Percentiles rank a stretch among this genome's conserved stretches.
Conservation (phyloP, 2,797 vertebrate genomes). For the Amphiprion clarkii region DNA sequence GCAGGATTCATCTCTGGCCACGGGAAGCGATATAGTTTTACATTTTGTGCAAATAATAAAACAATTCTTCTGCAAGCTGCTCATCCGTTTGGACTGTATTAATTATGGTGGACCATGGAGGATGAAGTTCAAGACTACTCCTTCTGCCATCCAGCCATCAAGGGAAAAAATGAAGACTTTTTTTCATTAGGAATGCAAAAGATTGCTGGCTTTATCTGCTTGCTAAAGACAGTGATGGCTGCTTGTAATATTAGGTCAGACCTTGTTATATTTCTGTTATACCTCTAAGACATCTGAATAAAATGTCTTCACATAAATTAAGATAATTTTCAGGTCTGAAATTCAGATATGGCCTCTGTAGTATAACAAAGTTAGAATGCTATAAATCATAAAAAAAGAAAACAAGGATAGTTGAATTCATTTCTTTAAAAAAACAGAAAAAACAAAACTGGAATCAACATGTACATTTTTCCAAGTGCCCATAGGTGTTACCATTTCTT, state of each 20-base stretch:
- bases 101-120: not conserved
- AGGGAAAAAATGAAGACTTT: not conserved
- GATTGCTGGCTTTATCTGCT: not conserved
- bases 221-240: not conserved
- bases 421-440: no score
- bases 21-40: conserved; percentile 22
- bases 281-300: not conserved
- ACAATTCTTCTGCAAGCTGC: conserved; percentile 5
- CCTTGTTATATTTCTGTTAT: not conserved
- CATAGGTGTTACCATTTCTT: no score
- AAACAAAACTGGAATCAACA: no score
- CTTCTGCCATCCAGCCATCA: not conserved
- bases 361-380: no score
- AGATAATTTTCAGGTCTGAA: not conserved
- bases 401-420: no score
- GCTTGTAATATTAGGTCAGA: not conserved
- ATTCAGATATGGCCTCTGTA: no score
- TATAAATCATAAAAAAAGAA: no score
- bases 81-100: not conserved
- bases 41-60: conserved; percentile 23
- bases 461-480: no score
- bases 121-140: not conserved
- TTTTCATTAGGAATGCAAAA: not conserved
- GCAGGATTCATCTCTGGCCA: conserved; percentile 10
- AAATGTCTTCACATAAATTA: not conserved